Evolutionary conservation across 1,140 invertebrate species (phyloP), one percentile per base, ranked within the genome.

Genomic region (Drosophila chauvacae): DNA sequence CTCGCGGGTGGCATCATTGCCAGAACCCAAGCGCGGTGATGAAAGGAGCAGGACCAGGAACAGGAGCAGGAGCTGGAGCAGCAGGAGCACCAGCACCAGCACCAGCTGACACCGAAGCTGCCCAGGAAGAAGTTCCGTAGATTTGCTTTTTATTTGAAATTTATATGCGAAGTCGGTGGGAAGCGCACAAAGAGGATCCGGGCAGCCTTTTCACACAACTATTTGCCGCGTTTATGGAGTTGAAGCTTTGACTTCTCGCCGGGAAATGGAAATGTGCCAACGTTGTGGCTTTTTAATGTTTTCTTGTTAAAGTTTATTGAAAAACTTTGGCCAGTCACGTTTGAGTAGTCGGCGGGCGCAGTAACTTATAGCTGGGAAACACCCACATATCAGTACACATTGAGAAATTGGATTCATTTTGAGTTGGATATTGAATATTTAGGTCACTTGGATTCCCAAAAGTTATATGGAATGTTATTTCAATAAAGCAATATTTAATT

Each of bases 291-390:
- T 90, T 88, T 90, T 88, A 90, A 90, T 85, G 85, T 88, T 85
- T 88, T 88, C 85, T 90, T 90, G 85, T 90, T 90, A 90, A 90
- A 90, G 85, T 88, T 88, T 88, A 88, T 88, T 88, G 85, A 88
- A 88, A 88, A 90, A 90, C 81, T 90, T 90, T 90, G 86, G 85
- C 77, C 85, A 90, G 85, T 85, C 86, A 90, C 85, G 85, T 90
- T 90, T 90, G 85, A 90, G 85, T 90, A 90, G 85, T 90, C 85
- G 80, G 81, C 81, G 85, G 83, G 80, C 63, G 69, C 59, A 71
- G 69, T 81, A 73, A 76, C 81, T 85, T 90, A 90, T 80, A 88
- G 66, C 58, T 55, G 39, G 28, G 37, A 63, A 26, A 71, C 39
- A 80, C 39, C 73, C 42, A 61, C 44, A 79, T 13, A 56, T 56